Percentiles rank a stretch among this genome's conserved stretches.
Evolutionary conservation across 2,888 invertebrate species (phyloP).

Genomic region (Malthinus seriepunctatus): DNA sequence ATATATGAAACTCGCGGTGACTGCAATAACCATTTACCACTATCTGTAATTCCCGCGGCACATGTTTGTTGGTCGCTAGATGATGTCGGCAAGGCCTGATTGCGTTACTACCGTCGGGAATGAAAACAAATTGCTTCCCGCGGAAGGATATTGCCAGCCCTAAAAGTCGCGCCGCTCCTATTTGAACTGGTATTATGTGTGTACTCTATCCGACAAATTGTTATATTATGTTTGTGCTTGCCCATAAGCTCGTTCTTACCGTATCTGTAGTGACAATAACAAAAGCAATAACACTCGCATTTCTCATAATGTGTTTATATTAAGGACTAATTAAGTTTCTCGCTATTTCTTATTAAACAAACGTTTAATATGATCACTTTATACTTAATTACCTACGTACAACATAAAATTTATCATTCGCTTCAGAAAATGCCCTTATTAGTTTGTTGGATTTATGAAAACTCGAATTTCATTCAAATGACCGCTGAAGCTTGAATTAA

Average conservation of each 20-base stretch:
- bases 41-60: slow-evolving; percentile 52
- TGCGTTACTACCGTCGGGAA: slow-evolving; percentile 45
- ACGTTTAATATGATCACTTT: too few species aligned
- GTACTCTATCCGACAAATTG: slow-evolving; percentile 44
- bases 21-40: slow-evolving; percentile 53
- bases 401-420: too few species aligned
- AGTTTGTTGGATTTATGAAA: too few species aligned
- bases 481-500: too few species aligned
- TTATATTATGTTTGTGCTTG: slow-evolving; percentile 32
- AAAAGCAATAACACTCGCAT: slow-evolving; percentile 28
- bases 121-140: slow-evolving; percentile 54
- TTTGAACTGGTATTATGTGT: slow-evolving; percentile 44
- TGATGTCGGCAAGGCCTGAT: slow-evolving; percentile 48
- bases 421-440: too few species aligned
- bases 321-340: neutral
- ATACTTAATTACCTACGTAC: too few species aligned
- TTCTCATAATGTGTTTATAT: slow-evolving; percentile 19
- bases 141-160: slow-evolving; percentile 50
- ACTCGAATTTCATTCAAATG: too few species aligned
- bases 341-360: neutral
- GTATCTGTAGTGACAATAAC: slow-evolving; percentile 34
- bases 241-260: slow-evolving; percentile 32
- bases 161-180: slow-evolving; percentile 45
- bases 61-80: slow-evolving; percentile 48
- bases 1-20: slow-evolving; percentile 42